phyloP scores from a whole-genome alignment of 1,140 invertebrate genomes.

The Brachionus koreanus region DNA sequence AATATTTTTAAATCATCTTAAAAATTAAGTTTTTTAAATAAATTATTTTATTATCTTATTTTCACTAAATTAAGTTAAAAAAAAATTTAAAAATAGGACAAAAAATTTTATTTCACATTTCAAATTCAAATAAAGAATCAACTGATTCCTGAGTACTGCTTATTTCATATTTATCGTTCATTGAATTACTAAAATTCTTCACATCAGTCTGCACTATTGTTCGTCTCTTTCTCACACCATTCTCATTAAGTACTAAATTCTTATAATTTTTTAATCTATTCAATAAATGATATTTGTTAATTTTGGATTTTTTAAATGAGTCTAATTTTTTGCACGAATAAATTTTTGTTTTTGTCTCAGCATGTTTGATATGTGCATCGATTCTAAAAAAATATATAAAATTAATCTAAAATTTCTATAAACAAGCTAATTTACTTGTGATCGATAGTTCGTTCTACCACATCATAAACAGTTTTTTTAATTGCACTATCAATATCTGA shows the following conservation, averaged over 20 bases:
- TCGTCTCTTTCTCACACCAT: background rate
- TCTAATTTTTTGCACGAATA: background rate
- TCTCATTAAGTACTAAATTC: background rate
- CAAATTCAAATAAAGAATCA: constrained; percentile 4
- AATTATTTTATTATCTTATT: too few relatives aligned
- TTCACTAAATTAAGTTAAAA: too few relatives aligned
- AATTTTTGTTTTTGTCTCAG: background rate
- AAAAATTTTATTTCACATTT: background rate
- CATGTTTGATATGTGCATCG: background rate
- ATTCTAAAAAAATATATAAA: background rate
- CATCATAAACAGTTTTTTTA: background rate
- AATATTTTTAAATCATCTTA: background rate
- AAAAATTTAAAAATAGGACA: background rate
- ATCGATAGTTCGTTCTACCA: background rate
- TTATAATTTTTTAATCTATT: background rate
- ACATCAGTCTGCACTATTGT: background rate
- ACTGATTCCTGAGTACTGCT: background rate
- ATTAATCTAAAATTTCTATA: background rate
- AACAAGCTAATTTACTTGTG: background rate
- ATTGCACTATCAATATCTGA: background rate
- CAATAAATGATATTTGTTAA: background rate
- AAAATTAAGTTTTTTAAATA: background rate
- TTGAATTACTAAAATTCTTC: background rate
- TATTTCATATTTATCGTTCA: background rate
- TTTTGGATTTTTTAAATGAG: background rate